Evolutionary conservation across 2,113 vertebrate genomes (phyloP), one percentile per base, ranked within the genome.

Genomic region (Pitta sordida): DNA sequence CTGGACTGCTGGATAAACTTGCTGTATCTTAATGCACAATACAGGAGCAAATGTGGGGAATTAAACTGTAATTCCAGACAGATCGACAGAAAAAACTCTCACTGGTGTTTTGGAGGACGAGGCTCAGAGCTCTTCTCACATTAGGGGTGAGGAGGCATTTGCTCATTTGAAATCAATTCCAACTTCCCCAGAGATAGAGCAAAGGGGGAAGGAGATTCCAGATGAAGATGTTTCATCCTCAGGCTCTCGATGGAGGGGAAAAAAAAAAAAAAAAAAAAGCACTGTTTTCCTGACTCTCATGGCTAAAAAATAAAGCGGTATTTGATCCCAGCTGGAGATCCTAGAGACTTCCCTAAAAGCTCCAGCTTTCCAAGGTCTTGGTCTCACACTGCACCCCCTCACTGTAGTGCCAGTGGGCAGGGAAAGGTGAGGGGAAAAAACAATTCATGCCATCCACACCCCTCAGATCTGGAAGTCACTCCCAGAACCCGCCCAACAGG

Each of bases 1-100:
- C 97, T 98, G 97, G 97, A 97, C 96, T 97, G 96, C 94, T 96
- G 97, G 98, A 98, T 98, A 98, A 98, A 98, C 94, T 96, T 82
- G 4, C 92, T 60, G 87, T 96, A 97, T 97, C 97, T 95, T 97
- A 96, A 96, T 91, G 94, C 95, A 94, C 86, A 91, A 94, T 78
- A 95, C 53, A 62, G 89, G 96, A 97, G 96, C 97, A 97, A 97
- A 97, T 86, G 91, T 91, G 75, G 91, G 92, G 94, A 97, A 97
- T 98, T 95, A 97, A 97, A 97, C 95, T 95, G 94, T 96, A 93
- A 92, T 96, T 97, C 95, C 95, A 97, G 96, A 93, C 81, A 88
- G 95, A 86, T 80, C 73, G 70, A 68, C 15, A 7, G 64, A 88
- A 86, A 92, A 76, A 80, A 49, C 51, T 41, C 63, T 83, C 22